A percentile compares a stretch with the other conserved stretches of the same genome.
These are phyloP conservation scores for Siphamia tubifer DNA, from an alignment of 2,113 vertebrate genomes.

Conservation along the genomic window DNA sequence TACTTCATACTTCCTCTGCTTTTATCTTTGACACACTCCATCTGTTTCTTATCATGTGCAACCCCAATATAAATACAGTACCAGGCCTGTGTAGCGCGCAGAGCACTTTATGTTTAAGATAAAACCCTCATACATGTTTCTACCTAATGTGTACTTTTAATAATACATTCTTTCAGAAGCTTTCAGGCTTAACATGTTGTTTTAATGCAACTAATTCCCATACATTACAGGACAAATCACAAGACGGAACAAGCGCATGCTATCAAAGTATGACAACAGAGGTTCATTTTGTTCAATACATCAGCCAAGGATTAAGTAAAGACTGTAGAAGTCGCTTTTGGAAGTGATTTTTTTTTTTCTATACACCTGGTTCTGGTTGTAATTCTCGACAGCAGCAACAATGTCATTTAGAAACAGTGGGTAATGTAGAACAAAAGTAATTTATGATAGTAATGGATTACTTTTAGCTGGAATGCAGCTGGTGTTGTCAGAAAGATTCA, in stretches of 20 bases:
- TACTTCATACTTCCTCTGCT: constrained; percentile 76
- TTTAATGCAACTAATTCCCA: constrained; percentile 1
- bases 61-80: constrained; percentile 67
- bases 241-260: background rate
- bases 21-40: constrained; percentile 75
- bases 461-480: too few relatives aligned
- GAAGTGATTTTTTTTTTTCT: too few relatives aligned
- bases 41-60: constrained; percentile 72
- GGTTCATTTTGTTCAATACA: background rate
- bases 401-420: too few relatives aligned
- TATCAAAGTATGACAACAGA: background rate
- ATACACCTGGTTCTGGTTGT: too few relatives aligned
- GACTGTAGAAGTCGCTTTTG: too few relatives aligned
- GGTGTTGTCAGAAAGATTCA: too few relatives aligned
- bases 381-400: too few relatives aligned
- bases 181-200: constrained; percentile 5
- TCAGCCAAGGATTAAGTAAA: too few relatives aligned
- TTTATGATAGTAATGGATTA: too few relatives aligned
- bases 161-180: constrained; percentile 1
- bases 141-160: background rate
- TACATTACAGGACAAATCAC: constrained; percentile 2
- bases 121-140: constrained; percentile 1
- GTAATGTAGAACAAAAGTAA: too few relatives aligned
- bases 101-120: constrained; percentile 15
- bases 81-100: constrained; percentile 43